Evolutionary conservation across 2,113 vertebrate genomes (phyloP).

Genomic region (Toxostoma redivivum): DNA sequence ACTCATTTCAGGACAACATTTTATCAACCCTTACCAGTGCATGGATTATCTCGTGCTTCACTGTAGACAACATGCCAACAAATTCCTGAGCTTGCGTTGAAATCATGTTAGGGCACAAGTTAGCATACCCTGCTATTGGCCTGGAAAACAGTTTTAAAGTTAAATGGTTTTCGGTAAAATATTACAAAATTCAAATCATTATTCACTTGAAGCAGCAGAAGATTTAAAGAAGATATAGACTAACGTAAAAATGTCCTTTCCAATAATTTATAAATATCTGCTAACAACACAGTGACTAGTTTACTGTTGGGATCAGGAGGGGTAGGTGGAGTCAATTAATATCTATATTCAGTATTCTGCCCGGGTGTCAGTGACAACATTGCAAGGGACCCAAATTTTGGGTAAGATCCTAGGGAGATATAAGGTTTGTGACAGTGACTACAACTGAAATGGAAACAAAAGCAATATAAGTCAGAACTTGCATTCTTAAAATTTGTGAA

Average conservation of each 20-base stretch:
- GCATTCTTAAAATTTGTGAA: not conserved
- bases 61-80: constrained; percentile 93
- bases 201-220: not conserved
- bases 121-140: constrained; percentile 94
- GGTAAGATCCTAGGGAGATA: not conserved
- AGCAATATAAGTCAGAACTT: fast-evolving
- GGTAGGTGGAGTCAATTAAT: not conserved
- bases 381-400: not conserved
- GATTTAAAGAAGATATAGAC: not conserved
- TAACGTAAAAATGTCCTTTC: not conserved
- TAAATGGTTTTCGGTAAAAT: not conserved
- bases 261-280: not conserved
- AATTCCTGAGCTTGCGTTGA: constrained; percentile 93
- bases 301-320: not conserved
- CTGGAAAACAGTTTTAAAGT: constrained; percentile 64
- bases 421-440: not conserved
- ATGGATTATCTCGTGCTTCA: constrained; percentile 97
- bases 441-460: not conserved
- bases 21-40: constrained; percentile 82
- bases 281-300: not conserved
- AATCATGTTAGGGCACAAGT: constrained; percentile 96
- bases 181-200: not conserved
- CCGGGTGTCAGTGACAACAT: not conserved
- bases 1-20: not conserved
- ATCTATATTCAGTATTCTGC: not conserved